These are phyloP conservation scores for Seladonia tumulorum DNA, from an alignment of 2,888 invertebrate genomes.

Conservation along the genomic window DNA sequence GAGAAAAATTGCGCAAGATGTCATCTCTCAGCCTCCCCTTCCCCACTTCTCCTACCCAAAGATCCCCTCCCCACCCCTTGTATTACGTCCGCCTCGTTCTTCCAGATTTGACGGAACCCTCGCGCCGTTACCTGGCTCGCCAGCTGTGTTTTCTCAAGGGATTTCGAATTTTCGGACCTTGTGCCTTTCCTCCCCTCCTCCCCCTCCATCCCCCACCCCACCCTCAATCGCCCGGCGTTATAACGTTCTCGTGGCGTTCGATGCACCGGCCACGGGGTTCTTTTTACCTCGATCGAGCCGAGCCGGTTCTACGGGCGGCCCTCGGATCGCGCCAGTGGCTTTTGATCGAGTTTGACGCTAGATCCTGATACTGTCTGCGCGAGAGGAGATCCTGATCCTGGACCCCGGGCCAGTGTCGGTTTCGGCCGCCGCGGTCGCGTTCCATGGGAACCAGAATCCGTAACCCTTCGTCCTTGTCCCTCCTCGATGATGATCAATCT, in stretches of 20 bases:
- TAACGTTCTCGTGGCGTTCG: neutral
- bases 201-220: neutral
- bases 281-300: constrained; percentile 45
- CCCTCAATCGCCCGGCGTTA: neutral
- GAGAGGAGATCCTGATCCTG: constrained; percentile 72
- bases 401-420: constrained; percentile 75
- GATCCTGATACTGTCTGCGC: constrained; percentile 81
- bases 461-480: constrained; percentile 34
- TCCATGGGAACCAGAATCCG: constrained; percentile 50
- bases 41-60: neutral
- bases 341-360: constrained; percentile 82
- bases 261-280: constrained; percentile 20
- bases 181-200: neutral
- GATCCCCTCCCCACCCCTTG: neutral
- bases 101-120: constrained; percentile 65
- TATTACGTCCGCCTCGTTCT: constrained; percentile 21
- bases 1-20: constrained; percentile 82
- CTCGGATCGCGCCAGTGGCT: constrained; percentile 64
- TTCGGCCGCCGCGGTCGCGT: constrained; percentile 69
- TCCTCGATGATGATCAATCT: neutral
- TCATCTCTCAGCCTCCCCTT: constrained; percentile 74
- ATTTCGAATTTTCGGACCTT: constrained; percentile 76
- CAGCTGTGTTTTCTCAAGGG: constrained; percentile 82
- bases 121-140: constrained; percentile 61
- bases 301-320: constrained; percentile 54